Evolutionary conservation across 2,113 vertebrate species (phyloP), one percentile per base, ranked within the genome.

Genomic region (Naja naja): DNA sequence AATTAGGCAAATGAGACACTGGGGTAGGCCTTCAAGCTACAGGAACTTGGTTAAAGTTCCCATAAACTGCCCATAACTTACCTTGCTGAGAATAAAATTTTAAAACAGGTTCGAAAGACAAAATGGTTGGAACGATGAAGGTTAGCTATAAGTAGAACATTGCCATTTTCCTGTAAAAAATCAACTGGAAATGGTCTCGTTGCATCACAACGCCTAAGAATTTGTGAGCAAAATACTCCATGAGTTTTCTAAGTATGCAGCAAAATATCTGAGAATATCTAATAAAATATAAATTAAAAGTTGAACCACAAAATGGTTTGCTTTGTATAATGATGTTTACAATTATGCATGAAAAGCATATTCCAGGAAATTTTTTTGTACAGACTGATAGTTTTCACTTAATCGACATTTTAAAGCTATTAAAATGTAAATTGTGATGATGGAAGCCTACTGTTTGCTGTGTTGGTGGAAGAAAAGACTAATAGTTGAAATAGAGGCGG

Each of bases 381-480:
- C 2, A 47, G 18, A 11, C 22, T 94, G 93, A 93, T 69, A 95
- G 94, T 93, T 94, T 87, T 94, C 93, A 94, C 94, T 96, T 94
- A 94, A 94, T 89, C 89, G 93, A 69, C 93, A 94, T 95, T 97
- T 96, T 97, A 95, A 97, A 96, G 93, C 94, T 95, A 94, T 96
- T 96, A 94, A 96, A 81, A 95, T 96, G 89, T 96, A 92, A 95
- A 95, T 95, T 96, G 92, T 90, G 93, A 93, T 96, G 96, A 94
- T 93, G 95, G 89, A 95, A 91, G 94, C 92, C 93, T 95, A 86
- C 94, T 96, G 93, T 89, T 96, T 96, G 96, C 11, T 92, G 93
- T 94, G 85, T 69, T 12, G 91, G 91, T 92, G 93, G 95, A 89
- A 34, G 93, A 94, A 95, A 96, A 97, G 96, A 96, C 96, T 95